These are phyloP conservation scores for Yasuhikotakia modesta DNA, from an alignment of 2,797 vertebrate genomes.

Conservation along the genomic window DNA sequence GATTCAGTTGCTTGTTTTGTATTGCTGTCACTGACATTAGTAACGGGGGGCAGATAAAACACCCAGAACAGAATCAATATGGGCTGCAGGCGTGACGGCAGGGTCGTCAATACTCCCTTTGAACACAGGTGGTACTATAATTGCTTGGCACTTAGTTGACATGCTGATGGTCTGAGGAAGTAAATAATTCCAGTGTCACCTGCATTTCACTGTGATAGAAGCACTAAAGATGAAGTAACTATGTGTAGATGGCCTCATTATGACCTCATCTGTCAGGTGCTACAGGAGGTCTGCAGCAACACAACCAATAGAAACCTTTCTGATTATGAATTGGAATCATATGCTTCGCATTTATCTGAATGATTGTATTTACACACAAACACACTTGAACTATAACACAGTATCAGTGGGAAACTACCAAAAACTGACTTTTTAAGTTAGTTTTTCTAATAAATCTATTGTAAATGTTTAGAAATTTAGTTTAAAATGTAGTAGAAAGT, in stretches of 20 bases:
- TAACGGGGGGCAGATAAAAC: conserved; percentile 2
- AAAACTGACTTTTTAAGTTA: too few species aligned
- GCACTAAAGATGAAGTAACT: not conserved
- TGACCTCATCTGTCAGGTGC: not conserved
- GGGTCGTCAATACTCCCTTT: conserved; percentile 13
- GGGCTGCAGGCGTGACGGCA: not conserved
- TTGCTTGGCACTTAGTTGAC: conserved; percentile 21
- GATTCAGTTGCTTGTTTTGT: conserved; percentile 3
- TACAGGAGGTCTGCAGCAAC: not conserved
- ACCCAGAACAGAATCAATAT: conserved; percentile 33
- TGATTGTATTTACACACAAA: not conserved
- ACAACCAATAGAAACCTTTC: not conserved
- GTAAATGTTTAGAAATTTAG: too few species aligned
- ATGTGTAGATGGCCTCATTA: not conserved
- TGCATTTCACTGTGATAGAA: conserved; percentile 8
- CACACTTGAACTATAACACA: not conserved
- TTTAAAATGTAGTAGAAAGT: too few species aligned
- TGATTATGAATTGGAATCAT: not conserved
- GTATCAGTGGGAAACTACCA: too few species aligned
- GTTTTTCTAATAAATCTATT: too few species aligned
- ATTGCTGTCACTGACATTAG: conserved; percentile 10
- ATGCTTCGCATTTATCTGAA: not conserved
- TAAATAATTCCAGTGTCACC: conserved; percentile 24
- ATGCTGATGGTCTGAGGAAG: not conserved
- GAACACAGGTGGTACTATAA: conserved; percentile 19